Percentiles rank a stretch among this genome's conserved stretches.
These are phyloP conservation scores for Enteromius viviparus DNA, from an alignment of 2,797 vertebrate species.

Conservation along the genomic window DNA sequence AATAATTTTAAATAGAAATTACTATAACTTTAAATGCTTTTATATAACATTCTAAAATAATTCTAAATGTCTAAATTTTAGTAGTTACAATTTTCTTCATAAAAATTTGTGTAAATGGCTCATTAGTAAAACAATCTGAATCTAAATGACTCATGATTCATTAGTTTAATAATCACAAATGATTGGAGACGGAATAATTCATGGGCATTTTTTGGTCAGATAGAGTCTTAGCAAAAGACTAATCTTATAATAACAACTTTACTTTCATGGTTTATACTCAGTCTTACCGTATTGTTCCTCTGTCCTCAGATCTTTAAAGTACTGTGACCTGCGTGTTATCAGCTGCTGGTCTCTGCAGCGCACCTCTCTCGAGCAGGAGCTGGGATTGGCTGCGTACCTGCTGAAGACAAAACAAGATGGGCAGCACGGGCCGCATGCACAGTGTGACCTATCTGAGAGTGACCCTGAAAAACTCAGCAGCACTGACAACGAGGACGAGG, in stretches of 20 bases:
- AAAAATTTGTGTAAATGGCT: not conserved
- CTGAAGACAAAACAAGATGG: slow-evolving; percentile 79
- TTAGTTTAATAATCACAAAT: not conserved
- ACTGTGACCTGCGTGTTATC: slow-evolving; percentile 94
- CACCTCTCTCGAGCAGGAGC: slow-evolving; percentile 92
- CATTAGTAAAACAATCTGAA: not conserved
- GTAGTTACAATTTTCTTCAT: not conserved
- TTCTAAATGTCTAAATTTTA: not conserved
- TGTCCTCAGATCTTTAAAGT: slow-evolving; percentile 87
- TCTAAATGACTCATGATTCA: not conserved
- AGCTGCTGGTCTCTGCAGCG: slow-evolving; percentile 91
- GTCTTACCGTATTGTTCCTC: not conserved
- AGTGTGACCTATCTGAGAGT: slow-evolving; percentile 87
- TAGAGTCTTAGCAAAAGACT: not conserved
- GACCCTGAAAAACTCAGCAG: slow-evolving; percentile 93
- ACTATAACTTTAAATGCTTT: not conserved
- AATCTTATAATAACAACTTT: not conserved
- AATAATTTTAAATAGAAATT: not conserved
- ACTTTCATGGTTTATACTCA: not conserved
- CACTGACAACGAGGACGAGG: slow-evolving; percentile 93
- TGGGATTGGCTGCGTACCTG: slow-evolving; percentile 92
- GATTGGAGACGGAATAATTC: not conserved
- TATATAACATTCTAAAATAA: not conserved
- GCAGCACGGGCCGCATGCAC: slow-evolving; percentile 71
- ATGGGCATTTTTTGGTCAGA: not conserved